phyloP scores from a whole-genome alignment of 1,140 invertebrate genomes.

The Penaeus indicus region DNA sequence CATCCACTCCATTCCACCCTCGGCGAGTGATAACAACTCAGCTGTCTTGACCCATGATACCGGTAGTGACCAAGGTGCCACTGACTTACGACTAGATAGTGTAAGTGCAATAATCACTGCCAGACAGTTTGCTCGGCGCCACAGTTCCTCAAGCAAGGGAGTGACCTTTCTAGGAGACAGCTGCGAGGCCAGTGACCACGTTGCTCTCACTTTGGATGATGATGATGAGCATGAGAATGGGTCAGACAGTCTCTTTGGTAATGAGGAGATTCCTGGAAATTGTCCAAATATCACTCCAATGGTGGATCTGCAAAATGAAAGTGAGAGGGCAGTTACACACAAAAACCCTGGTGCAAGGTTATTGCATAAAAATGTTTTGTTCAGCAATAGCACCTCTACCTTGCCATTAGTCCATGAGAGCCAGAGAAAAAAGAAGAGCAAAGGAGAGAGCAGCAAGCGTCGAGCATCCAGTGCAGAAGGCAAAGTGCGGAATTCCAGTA shows the following conservation, averaged over 20 bases:
- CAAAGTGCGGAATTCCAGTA: constrained; percentile 24
- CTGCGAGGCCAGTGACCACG: constrained; percentile 38
- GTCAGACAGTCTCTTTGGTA: constrained; percentile 19
- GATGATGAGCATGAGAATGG: constrained; percentile 26
- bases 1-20: constrained; percentile 44
- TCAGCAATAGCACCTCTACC: constrained; percentile 21
- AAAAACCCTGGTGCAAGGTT: constrained; percentile 36
- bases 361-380: constrained; percentile 32
- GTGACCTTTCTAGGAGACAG: constrained; percentile 47
- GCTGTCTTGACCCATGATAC: constrained; percentile 16
- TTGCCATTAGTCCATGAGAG: constrained; percentile 39
- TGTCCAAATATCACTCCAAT: constrained; percentile 3
- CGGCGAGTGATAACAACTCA: constrained; percentile 27
- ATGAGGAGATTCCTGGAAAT: constrained; percentile 4
- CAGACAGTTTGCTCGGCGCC: constrained; percentile 55
- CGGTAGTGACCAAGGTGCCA: constrained; percentile 43
- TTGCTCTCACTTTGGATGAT: constrained; percentile 55
- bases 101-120: constrained; percentile 66
- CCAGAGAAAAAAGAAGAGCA: constrained; percentile 28
- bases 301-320: constrained; percentile 27
- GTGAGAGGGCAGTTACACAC: constrained; percentile 9
- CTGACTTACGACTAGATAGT: constrained; percentile 62
- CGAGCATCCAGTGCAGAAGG: constrained; percentile 60
- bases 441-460: constrained; percentile 30
- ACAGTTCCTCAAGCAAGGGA: constrained; percentile 50